Percentiles rank a stretch among this genome's conserved stretches.
phyloP scores from a whole-genome alignment of 2,888 invertebrate genomes.

The Parnassius glacialis region DNA sequence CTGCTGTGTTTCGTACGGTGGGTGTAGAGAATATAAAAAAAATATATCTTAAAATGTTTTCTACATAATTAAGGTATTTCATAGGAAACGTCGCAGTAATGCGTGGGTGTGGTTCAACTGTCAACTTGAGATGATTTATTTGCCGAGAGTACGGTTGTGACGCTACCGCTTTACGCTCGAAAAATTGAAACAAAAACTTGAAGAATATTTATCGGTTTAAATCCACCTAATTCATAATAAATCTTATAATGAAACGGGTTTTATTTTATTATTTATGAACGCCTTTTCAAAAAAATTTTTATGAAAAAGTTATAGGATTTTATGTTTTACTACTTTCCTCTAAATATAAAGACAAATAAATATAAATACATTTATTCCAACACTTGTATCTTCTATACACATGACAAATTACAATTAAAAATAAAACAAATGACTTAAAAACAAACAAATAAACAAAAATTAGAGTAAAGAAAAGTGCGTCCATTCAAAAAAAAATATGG shows the following conservation, averaged over 20 bases:
- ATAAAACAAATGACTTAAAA: no score
- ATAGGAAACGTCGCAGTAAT: conserved; percentile 19
- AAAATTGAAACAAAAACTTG: conserved; percentile 19
- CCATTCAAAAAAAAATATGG: no score
- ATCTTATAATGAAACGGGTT: neutral
- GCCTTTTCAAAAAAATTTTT: neutral
- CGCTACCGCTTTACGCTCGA: neutral
- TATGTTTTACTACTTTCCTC: no score
- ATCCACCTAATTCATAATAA: conserved; percentile 2
- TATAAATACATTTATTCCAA: no score
- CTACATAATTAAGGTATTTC: conserved; percentile 11
- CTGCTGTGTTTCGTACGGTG: no score
- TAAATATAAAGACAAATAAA: no score
- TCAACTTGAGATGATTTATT: conserved; percentile 30
- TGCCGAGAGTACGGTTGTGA: conserved; percentile 12
- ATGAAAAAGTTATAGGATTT: no score
- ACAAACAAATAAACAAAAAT: no score
- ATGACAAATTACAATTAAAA: no score
- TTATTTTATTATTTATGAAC: neutral
- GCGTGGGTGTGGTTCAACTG: conserved; percentile 28
- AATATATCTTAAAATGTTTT: conserved; percentile 14
- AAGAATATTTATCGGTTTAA: conserved; percentile 15
- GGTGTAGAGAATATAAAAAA: no score
- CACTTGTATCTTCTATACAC: no score
- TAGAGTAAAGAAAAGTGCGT: no score